These are phyloP conservation scores for Noctuana brunneofusca DNA, from an alignment of 2,888 invertebrate genomes.

Conservation along the genomic window DNA sequence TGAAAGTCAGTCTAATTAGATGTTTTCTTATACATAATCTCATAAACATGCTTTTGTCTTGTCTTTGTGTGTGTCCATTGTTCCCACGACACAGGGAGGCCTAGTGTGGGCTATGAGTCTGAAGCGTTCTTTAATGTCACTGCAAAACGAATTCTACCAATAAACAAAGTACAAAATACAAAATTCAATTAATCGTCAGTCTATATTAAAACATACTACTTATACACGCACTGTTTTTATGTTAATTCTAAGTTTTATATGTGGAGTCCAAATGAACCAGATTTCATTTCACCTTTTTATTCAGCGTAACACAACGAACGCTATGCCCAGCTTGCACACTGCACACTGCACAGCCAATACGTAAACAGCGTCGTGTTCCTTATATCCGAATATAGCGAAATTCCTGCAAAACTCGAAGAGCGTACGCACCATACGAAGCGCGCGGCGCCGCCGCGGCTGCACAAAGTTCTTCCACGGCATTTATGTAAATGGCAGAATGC, in stretches of 20 bases:
- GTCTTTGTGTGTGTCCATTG: too few relatives aligned
- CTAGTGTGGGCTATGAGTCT: too few relatives aligned
- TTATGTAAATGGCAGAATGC: conserved; percentile 80
- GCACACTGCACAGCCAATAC: conserved; percentile 7
- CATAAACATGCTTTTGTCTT: background rate
- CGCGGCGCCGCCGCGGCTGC: conserved; percentile 76
- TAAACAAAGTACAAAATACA: too few relatives aligned
- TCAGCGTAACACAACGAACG: too few relatives aligned
- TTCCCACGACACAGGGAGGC: too few relatives aligned
- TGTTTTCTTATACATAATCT: conserved; percentile 37
- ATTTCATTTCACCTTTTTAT: conserved; percentile 12
- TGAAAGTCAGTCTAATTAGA: conserved; percentile 57
- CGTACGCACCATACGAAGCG: conserved; percentile 38
- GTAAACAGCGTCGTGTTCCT: conserved; percentile 33
- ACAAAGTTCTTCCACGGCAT: conserved; percentile 70
- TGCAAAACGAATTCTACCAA: too few relatives aligned
- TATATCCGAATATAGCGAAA: conserved; percentile 33
- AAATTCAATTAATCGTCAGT: too few relatives aligned
- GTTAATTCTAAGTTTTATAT: background rate
- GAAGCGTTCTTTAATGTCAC: too few relatives aligned
- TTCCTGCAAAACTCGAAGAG: conserved; percentile 16
- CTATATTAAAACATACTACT: too few relatives aligned
- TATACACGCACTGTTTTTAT: too few relatives aligned
- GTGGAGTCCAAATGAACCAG: background rate
- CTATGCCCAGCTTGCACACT: background rate